Conservation (phyloP, 2,888 invertebrate genomes). For the Cremastobaeus sp. region DNA sequence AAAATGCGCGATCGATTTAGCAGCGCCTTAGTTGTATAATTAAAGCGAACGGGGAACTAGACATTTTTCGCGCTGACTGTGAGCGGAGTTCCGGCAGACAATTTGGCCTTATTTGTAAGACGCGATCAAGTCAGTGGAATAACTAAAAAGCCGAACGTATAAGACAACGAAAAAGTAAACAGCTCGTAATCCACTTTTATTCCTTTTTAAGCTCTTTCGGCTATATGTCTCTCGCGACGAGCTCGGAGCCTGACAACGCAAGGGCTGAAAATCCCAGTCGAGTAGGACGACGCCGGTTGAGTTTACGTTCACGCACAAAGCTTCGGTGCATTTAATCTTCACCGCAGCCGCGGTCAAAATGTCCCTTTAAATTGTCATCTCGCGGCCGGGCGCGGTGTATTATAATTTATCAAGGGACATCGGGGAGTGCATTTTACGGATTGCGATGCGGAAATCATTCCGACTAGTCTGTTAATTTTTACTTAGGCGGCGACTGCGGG, state of each 20-base stretch:
- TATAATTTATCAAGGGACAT: conserved; percentile 28
- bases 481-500: no score
- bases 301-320: conserved; percentile 36
- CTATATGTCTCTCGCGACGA: conserved; percentile 29
- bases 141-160: conserved; percentile 32
- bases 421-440: no score
- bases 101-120: conserved; percentile 32
- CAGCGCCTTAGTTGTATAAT: conserved; percentile 6
- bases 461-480: no score
- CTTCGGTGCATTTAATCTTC: conserved; percentile 28
- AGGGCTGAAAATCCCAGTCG: conserved; percentile 45
- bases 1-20: conserved; percentile 15
- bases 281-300: conserved; percentile 32
- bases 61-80: no score
- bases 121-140: conserved; percentile 12
- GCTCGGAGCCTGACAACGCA: conserved; percentile 24
- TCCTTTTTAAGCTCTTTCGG: conserved; percentile 46
- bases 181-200: conserved; percentile 53
- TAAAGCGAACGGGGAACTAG: not conserved
- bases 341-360: conserved; percentile 33
- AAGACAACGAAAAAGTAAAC: conserved; percentile 33
- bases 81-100: no score
- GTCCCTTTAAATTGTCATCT: conserved; percentile 38
- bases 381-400: conserved; percentile 6
- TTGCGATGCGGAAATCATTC: no score